Conservation (phyloP, 2,797 vertebrate species). For the Nannoperca obscura region DNA sequence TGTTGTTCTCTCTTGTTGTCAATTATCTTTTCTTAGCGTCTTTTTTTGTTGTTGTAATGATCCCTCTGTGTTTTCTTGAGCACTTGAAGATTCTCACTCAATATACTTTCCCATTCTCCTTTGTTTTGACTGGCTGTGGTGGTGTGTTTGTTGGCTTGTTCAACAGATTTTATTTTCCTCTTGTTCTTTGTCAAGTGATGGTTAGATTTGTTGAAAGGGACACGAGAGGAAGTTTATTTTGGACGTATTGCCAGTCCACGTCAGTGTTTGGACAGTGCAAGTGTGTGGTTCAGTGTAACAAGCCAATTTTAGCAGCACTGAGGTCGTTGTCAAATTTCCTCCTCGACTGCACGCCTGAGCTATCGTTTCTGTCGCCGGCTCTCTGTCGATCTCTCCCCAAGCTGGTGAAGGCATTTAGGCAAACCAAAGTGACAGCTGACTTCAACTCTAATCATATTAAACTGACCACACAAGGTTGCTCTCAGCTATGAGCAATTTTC, state of each 20-base stretch:
- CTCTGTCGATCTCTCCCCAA: constrained; percentile 46
- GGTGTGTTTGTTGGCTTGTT: constrained; percentile 28
- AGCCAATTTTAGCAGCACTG: constrained; percentile 73
- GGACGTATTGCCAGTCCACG: constrained; percentile 21
- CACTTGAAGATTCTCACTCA: background rate
- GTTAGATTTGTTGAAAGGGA: constrained; percentile 28
- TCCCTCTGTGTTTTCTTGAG: background rate
- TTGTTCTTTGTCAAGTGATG: background rate
- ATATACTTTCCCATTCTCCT: constrained; percentile 19
- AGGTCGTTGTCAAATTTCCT: constrained; percentile 72
- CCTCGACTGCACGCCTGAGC: constrained; percentile 42
- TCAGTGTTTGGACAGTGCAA: constrained; percentile 62
- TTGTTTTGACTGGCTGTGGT: constrained; percentile 23
- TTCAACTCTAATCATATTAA: constrained; percentile 81
- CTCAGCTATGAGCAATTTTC: constrained; percentile 64
- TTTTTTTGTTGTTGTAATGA: background rate
- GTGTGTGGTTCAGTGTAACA: constrained; percentile 60
- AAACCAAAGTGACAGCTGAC: constrained; percentile 80
- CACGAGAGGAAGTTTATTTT: constrained; percentile 47
- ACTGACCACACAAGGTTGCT: constrained; percentile 75
- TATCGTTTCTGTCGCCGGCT: constrained; percentile 35
- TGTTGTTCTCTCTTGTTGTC: constrained; percentile 31
- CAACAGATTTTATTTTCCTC: background rate
- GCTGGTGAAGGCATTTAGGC: constrained; percentile 65
- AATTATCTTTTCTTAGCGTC: background rate